A percentile compares a stretch with the other conserved stretches of the same genome.
Evolutionary conservation across 2,888 invertebrate species (phyloP).

Genomic region (Tiliacea aurago): DNA sequence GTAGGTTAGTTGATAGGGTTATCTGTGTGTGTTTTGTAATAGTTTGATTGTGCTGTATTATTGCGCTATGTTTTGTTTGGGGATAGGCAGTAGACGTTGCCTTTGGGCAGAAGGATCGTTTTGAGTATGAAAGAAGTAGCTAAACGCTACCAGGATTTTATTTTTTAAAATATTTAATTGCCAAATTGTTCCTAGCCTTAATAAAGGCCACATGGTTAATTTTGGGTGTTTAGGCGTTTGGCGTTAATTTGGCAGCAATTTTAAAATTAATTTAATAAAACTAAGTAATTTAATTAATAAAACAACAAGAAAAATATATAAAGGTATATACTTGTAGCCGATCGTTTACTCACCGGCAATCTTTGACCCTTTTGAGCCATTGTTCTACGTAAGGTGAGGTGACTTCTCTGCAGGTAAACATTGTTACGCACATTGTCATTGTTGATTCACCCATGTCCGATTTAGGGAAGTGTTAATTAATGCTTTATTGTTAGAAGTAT

Average conservation of each 20-base stretch:
- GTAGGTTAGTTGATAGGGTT: slow-evolving; percentile 37
- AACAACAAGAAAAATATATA: background rate
- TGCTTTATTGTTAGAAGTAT: background rate
- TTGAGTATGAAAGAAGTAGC: background rate
- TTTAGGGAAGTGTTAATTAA: slow-evolving; percentile 1
- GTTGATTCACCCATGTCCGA: background rate
- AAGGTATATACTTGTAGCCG: background rate
- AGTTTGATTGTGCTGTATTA: slow-evolving; percentile 12
- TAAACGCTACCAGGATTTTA: too few relatives aligned
- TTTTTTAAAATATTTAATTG: too few relatives aligned
- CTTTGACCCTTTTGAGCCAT: slow-evolving; percentile 26
- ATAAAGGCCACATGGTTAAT: background rate
- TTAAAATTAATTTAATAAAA: too few relatives aligned
- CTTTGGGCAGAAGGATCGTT: background rate
- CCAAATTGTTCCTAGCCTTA: background rate
- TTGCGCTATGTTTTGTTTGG: slow-evolving; percentile 9
- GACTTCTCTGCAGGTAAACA: background rate
- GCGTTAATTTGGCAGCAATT: background rate
- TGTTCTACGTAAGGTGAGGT: background rate
- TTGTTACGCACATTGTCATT: background rate
- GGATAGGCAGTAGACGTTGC: background rate
- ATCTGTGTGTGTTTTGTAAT: slow-evolving; percentile 41
- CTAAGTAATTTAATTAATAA: background rate
- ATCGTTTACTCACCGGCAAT: slow-evolving; percentile 5
- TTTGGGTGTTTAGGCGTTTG: background rate